Conservation (phyloP, 2,797 vertebrate species). For the Phataginus tricuspis region DNA sequence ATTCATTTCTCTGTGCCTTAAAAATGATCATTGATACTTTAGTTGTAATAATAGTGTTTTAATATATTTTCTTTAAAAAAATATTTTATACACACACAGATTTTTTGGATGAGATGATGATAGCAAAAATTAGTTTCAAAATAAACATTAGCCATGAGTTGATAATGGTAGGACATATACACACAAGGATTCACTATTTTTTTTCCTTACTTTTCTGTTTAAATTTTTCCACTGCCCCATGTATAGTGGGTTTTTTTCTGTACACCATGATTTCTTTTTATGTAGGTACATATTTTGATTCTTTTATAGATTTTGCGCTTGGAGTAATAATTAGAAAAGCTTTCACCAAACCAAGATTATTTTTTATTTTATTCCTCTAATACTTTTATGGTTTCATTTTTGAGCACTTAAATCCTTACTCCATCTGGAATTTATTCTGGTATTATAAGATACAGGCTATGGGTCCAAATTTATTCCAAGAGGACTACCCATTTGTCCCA, state of each 20-base stretch:
- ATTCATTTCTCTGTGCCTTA: conserved; percentile 1
- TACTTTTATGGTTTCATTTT: neutral
- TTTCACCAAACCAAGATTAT: neutral
- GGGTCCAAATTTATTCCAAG: neutral
- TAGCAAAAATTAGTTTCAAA: neutral
- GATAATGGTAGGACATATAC: neutral
- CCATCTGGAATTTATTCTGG: neutral
- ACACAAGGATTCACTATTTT: neutral
- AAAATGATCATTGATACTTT: neutral
- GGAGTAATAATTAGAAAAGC: conserved; percentile 15
- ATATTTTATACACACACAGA: neutral
- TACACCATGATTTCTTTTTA: neutral
- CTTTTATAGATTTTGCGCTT: neutral
- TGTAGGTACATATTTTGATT: neutral
- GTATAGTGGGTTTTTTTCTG: neutral
- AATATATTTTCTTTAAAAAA: neutral
- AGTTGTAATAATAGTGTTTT: conserved; percentile 1
- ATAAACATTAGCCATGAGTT: neutral
- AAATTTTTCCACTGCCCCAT: neutral
- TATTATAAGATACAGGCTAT: neutral
- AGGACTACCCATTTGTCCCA: neutral
- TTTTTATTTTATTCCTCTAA: neutral
- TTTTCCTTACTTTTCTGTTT: neutral
- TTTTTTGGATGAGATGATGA: neutral
- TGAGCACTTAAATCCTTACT: neutral